These are phyloP conservation scores for Cotesia glomerata DNA, from an alignment of 1,140 invertebrate genomes.

Conservation along the genomic window DNA sequence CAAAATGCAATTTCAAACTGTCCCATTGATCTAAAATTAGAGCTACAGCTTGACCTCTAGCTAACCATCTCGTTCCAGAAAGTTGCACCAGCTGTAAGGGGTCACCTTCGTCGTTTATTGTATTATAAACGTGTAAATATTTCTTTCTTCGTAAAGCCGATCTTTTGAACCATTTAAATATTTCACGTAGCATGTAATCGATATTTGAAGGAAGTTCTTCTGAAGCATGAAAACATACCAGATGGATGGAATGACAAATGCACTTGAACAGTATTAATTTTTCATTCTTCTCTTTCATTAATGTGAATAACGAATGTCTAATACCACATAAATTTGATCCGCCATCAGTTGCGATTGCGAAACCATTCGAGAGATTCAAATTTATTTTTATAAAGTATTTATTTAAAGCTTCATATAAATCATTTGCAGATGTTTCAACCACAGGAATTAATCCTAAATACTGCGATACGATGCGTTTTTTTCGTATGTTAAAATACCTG, in stretches of 20 bases:
- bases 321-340: no score
- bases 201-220: no score
- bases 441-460: not conserved
- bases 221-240: not conserved
- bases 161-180: not conserved
- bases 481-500: not conserved
- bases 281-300: no score
- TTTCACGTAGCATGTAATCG: no score
- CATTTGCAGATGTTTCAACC: no score
- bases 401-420: no score
- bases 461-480: not conserved
- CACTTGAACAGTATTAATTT: not conserved
- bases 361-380: no score
- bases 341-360: no score
- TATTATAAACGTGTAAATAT: not conserved
- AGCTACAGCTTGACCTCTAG: constrained; percentile 39
- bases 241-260: not conserved
- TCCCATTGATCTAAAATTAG: constrained; percentile 46
- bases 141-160: not conserved
- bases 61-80: constrained; percentile 41
- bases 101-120: constrained; percentile 23
- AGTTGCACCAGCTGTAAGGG: constrained; percentile 35
- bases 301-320: not conserved
- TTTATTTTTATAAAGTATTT: no score
- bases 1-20: constrained; percentile 40